A percentile compares a stretch with the other conserved stretches of the same genome.
These are phyloP conservation scores for Rhagoletis pomonella DNA, from an alignment of 1,140 invertebrate genomes.

Conservation along the genomic window DNA sequence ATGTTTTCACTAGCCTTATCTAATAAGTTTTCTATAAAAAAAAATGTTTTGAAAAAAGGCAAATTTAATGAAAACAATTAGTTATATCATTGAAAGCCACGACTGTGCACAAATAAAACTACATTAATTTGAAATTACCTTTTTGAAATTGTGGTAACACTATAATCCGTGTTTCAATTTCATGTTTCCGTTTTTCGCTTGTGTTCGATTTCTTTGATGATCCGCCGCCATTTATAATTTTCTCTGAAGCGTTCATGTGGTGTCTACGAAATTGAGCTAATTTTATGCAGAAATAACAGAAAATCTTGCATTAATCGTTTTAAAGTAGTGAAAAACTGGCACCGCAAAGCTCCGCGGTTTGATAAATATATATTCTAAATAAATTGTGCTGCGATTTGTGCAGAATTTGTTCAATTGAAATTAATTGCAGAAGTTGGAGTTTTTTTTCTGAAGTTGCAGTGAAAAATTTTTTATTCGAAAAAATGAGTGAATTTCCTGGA, in stretches of 20 bases:
- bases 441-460: conserved; percentile 25
- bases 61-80: too few species aligned
- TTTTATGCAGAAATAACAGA: not conserved
- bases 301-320: not conserved
- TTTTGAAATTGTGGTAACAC: not conserved
- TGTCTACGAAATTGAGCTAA: not conserved
- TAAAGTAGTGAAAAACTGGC: too few species aligned
- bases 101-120: too few species aligned
- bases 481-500: conserved; percentile 91
- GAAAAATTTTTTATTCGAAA: conserved; percentile 39
- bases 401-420: too few species aligned
- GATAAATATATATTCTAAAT: too few species aligned
- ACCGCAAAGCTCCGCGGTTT: too few species aligned
- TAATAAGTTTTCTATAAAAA: too few species aligned
- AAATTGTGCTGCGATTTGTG: too few species aligned
- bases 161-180: not conserved
- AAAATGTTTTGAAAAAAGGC: too few species aligned
- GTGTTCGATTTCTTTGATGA: not conserved
- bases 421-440: not conserved
- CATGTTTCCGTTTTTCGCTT: not conserved
- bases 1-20: too few species aligned
- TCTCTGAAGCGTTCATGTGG: conserved; percentile 42
- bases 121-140: too few species aligned
- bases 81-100: too few species aligned
- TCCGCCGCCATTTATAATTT: conserved; percentile 54